phyloP scores from a whole-genome alignment of 2,888 invertebrate species.

The Erebia aethiops region DNA sequence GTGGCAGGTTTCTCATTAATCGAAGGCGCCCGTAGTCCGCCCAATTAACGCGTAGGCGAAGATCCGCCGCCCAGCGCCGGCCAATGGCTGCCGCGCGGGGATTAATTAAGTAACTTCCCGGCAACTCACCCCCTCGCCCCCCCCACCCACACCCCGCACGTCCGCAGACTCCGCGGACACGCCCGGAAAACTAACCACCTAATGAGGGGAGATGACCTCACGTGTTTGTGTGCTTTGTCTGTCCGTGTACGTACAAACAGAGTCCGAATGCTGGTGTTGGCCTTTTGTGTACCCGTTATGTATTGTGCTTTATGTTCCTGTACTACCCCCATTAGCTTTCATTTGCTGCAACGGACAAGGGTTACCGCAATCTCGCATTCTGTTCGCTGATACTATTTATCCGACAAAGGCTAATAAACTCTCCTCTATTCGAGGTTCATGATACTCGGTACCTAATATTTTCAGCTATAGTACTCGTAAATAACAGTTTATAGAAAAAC shows the following conservation, averaged over 20 bases:
- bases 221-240: slow-evolving; percentile 70
- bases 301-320: slow-evolving; percentile 45
- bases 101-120: slow-evolving; percentile 83
- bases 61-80: slow-evolving; percentile 73
- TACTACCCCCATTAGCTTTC: slow-evolving; percentile 38
- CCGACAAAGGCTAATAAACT: slow-evolving; percentile 3
- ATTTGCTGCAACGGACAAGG: slow-evolving; percentile 38
- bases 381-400: slow-evolving; percentile 21
- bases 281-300: slow-evolving; percentile 73
- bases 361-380: slow-evolving; percentile 20
- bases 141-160: slow-evolving; percentile 53
- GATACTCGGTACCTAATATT: not conserved
- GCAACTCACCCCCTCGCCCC: slow-evolving; percentile 53
- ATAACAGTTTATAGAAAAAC: not conserved
- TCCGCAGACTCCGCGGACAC: slow-evolving; percentile 80
- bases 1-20: slow-evolving; percentile 69
- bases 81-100: slow-evolving; percentile 81
- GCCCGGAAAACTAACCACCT: slow-evolving; percentile 83
- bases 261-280: slow-evolving; percentile 64
- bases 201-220: slow-evolving; percentile 84
- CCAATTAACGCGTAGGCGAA: slow-evolving; percentile 82
- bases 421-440: not conserved
- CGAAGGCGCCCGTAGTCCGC: slow-evolving; percentile 65
- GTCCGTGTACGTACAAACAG: slow-evolving; percentile 61
- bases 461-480: not conserved